Percentiles rank a stretch among this genome's conserved stretches.
Conservation (phyloP, 2,888 invertebrate genomes). For the Crossocerus cetratus region DNA sequence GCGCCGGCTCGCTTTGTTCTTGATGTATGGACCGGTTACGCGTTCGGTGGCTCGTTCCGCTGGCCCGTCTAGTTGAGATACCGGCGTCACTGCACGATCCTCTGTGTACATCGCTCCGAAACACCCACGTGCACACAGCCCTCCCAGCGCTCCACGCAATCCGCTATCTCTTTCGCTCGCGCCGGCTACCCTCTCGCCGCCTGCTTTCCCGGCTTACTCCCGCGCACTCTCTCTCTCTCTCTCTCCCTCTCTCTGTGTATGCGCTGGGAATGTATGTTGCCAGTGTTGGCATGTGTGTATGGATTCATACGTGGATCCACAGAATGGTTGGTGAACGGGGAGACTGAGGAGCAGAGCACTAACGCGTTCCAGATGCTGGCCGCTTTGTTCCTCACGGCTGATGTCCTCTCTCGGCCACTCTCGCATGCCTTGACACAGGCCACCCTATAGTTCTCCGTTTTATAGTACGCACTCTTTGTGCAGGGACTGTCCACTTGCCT, state of each 20-base stretch:
- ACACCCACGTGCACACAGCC: constrained; percentile 5
- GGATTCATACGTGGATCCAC: constrained; percentile 6
- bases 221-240: constrained; percentile 26
- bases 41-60: constrained; percentile 44
- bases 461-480: constrained; percentile 12
- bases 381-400: constrained; percentile 72
- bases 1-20: constrained; percentile 62
- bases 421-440: constrained; percentile 48
- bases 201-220: background rate
- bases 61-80: constrained; percentile 52
- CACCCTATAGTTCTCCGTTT: constrained; percentile 13
- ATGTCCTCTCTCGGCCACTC: constrained; percentile 26
- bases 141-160: background rate
- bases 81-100: constrained; percentile 5
- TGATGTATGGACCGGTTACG: constrained; percentile 67
- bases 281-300: background rate
- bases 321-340: constrained; percentile 31
- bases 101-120: background rate
- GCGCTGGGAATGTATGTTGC: constrained; percentile 12
- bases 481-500: constrained; percentile 4
- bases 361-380: constrained; percentile 75
- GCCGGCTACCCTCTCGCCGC: constrained; percentile 23
- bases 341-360: constrained; percentile 63
- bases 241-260: constrained; percentile 15
- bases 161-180: constrained; percentile 18